Percentiles rank a stretch among this genome's conserved stretches.
These are phyloP conservation scores for Asbolus verrucosus DNA, from an alignment of 1,140 invertebrate genomes.

Conservation along the genomic window DNA sequence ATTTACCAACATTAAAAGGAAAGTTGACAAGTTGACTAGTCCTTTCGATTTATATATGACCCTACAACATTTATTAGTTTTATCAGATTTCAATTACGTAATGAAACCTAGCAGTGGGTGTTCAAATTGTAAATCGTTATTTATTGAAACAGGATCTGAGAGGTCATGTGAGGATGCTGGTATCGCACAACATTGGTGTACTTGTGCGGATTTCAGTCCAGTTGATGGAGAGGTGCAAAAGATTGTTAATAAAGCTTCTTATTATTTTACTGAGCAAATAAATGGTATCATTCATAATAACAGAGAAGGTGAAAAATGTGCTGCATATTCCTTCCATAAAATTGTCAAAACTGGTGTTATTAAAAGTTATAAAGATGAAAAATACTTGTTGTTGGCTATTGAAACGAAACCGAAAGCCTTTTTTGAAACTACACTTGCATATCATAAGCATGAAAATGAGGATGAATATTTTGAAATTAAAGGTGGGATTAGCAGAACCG, in stretches of 20 bases:
- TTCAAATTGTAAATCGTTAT: slow-evolving; percentile 75
- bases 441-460: slow-evolving; percentile 45
- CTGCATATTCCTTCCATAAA: slow-evolving; percentile 51
- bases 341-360: slow-evolving; percentile 42
- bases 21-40: slow-evolving; percentile 75
- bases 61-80: slow-evolving; percentile 64
- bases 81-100: slow-evolving; percentile 64
- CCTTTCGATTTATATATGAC: slow-evolving; percentile 83
- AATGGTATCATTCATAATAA: slow-evolving; percentile 64
- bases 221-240: slow-evolving; percentile 64
- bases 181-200: slow-evolving; percentile 83
- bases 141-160: slow-evolving; percentile 71
- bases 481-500: slow-evolving; percentile 72
- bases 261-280: slow-evolving; percentile 64
- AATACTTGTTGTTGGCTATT: slow-evolving; percentile 53
- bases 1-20: slow-evolving; percentile 72
- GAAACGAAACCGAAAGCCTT: slow-evolving; percentile 56
- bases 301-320: slow-evolving; percentile 65
- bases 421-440: slow-evolving; percentile 57
- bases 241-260: slow-evolving; percentile 60
- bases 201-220: slow-evolving; percentile 71
- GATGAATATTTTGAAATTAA: slow-evolving; percentile 52
- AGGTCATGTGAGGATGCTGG: slow-evolving; percentile 80
- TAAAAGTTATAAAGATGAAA: slow-evolving; percentile 69
- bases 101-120: slow-evolving; percentile 68